Evolutionary conservation across 2,113 vertebrate species (phyloP), one percentile per base, ranked within the genome.

Genomic region (Struthio camelus): DNA sequence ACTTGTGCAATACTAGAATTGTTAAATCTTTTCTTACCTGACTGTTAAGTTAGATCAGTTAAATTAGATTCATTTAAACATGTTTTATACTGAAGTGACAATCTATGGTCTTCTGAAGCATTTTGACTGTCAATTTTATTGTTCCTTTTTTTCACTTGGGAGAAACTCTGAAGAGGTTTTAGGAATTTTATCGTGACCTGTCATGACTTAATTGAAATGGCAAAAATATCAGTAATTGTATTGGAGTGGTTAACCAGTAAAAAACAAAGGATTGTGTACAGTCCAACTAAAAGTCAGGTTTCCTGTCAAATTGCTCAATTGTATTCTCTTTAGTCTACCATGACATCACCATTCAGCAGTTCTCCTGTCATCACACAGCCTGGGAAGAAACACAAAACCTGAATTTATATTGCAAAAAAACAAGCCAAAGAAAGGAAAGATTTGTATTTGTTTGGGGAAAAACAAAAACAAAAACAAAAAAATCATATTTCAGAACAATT

Each of bases 291-390:
- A 95, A 95, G 75, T 91, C 89, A 96, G 22, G 62, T 96, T 94
- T 96, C 95, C 95, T 96, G 95, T 96, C 84, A 77, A 93, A 73
- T 96, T 97, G 91, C 96, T 96, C 95, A 96, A 96, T 28, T 96
- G 62, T 92, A 89, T 96, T 97, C 92, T 96, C 80, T 85, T 92
- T 83, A 95, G 94, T 80, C 71, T 58, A 17, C 62, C 53, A 70
- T 95, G 96, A 91, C 93, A 87, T 94, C 95, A 93, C 40, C 28
- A 91, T 93, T 87, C 71, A 91, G 24, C 80, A 78, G 87, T 93
- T 94, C 44, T 25, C 94, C 5, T 96, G 94, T 94, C 97, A 93
- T 96, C 94, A 80, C 94, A 85, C 5, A 64, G 3, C 64, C 48
- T 89, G 93, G 90, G 78, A 87, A 91, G 38, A 87, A 87, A 82